Conservation (phyloP, 2,888 invertebrate genomes). For the Epistrophella euchroma region DNA sequence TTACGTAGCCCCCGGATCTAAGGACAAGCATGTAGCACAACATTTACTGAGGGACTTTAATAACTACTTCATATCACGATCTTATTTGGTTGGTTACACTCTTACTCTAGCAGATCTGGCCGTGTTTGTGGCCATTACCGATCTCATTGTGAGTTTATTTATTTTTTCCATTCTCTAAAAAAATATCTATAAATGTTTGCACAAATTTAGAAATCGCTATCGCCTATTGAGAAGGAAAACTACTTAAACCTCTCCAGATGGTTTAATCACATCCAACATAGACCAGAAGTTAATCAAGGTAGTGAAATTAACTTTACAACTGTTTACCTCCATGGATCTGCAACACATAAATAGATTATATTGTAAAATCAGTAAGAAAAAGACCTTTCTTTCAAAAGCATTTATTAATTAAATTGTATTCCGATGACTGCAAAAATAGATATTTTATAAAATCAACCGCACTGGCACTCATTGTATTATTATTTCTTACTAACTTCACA, state of each 20-base stretch:
- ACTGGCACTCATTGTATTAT: neutral
- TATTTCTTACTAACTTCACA: neutral
- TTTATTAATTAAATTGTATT: constrained; percentile 42
- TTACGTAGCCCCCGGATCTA: constrained; percentile 81
- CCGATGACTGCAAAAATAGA: neutral
- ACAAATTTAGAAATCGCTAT: constrained; percentile 86
- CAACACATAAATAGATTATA: constrained; percentile 81
- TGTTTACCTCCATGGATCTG: constrained; percentile 83
- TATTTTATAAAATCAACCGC: neutral
- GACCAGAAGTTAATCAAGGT: constrained; percentile 86
- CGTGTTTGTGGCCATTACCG: constrained; percentile 88
- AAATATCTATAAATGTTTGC: neutral
- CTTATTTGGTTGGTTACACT: constrained; percentile 86
- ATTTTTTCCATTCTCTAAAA: neutral
- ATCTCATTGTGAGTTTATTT: constrained; percentile 86
- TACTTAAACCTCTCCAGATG: constrained; percentile 90
- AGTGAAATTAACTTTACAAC: constrained; percentile 82
- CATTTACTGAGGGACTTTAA: constrained; percentile 85
- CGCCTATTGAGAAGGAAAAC: constrained; percentile 88
- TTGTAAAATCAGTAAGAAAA: constrained; percentile 3
- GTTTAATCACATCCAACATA: constrained; percentile 91
- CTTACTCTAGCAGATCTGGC: constrained; percentile 89
- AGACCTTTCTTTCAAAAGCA: constrained; percentile 1
- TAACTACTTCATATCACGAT: constrained; percentile 84
- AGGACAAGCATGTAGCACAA: constrained; percentile 80